Evolutionary conservation across 2,797 vertebrate species (phyloP), one percentile per base, ranked within the genome.

Genomic region (Iguana delicatissima): DNA sequence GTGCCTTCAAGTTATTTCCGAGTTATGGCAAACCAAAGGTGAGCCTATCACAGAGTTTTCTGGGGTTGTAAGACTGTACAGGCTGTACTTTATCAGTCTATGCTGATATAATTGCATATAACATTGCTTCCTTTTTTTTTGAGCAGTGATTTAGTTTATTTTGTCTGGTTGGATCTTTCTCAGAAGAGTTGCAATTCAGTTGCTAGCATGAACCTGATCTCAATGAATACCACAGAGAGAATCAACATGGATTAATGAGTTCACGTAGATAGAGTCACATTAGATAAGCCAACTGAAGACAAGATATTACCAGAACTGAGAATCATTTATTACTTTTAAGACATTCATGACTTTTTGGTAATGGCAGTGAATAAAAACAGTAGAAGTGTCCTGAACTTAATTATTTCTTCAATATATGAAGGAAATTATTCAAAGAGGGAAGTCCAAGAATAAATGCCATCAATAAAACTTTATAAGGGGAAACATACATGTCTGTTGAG

Each of bases 261-360:
- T 91, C 57, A 87, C 42, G 2, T 2, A 77, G 76, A 67, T 82
- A 82, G 7, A 80, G 64, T 18, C 59, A 69, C 69, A 62, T 86
- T 79, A 91, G 35, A 83, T 89, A 79, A 89, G n/a, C 73, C 90
- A 3, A 18, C 32, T 73, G 86, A 67, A 67, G 67, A 59, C n/a
- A 55, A 86, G 38, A 77, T 89, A 84, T 84, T 59, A 52, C 55
- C 32, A 62, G 59, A 77, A 84, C 0, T 26, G 72, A 84, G 22
- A 76, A 89, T 84, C 42, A 84, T 89, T 84, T 79, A 79, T 77
- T 84, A 55, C n/a, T 89, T 74, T 74, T 29, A 74, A 89, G 38
- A 22, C 2, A 64, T 69, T 62, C 55, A 35, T 89, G 88, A 52
- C 42, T 77, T 59, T 84, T 35, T 35, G 42, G 42, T 67, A 89